Base-by-base conservation (phyloP, 2,888 invertebrate species). In the Pheosia gnoma region DNA sequence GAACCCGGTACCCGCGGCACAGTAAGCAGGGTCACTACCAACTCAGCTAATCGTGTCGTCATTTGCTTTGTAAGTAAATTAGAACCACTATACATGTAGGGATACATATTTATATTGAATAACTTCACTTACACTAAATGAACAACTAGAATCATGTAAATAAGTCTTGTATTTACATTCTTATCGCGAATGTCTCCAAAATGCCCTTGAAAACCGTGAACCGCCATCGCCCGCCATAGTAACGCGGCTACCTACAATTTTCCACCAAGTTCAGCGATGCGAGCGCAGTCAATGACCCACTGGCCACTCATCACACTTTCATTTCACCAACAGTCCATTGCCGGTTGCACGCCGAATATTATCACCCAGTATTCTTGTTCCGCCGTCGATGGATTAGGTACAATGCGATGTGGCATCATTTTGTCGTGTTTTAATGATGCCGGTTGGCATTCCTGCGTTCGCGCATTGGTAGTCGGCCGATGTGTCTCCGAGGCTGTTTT, bases 251-350 rank as follows among this genome's bases (percentile, higher is more conserved):
- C 71, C 69, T 62, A 73, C 79, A 67, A 77, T 80, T 79, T 81
- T 78, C 80, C 80, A 79, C 68, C 73, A 72, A 65, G 76, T 59
- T 71, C 80, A 79, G 59, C 81, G 71, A 70, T 71, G 72, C 81
- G 77, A 72, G 75, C 75, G 61, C 77, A 81, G 83, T 83, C 83
- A 82, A 78, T 78, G 82, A 83, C 83, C 83, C 72, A 72, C 61
- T 73, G 66, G 61, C 61, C 45, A 54, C 63, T 66, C 76, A 72
- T 66, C 66, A 79, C 75, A 82, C 78, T 81, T 82, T 81, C 80
- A 70, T 70, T 72, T 71, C 65, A 60, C 61, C 25, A 60, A 58
- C 13, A 58, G 54, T 69, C 63, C 79, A 75, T 62, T 38, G 66
- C 70, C 25, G 60, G 6, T 52, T 59, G 58, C 56, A 62, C 65